Base-by-base conservation (phyloP, 2,797 vertebrate genomes). In the Anomalospiza imberbis region DNA sequence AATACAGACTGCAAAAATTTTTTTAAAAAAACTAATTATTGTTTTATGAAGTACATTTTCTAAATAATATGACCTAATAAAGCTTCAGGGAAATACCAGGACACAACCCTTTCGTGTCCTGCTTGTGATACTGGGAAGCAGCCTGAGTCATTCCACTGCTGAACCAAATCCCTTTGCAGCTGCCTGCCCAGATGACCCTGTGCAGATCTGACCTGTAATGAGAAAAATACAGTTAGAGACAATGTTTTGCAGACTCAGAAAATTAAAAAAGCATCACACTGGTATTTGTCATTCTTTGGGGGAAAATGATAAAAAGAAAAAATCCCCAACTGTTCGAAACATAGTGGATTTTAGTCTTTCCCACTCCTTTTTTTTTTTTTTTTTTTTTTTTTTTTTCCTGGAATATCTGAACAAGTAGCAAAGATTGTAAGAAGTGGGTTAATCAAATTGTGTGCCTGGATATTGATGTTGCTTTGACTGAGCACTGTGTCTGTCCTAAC, bases 401-500 rank as follows among this genome's bases (percentile, higher is more conserved):
- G 17, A 91, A 81, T 62, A 67, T 40, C 57, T 85, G 63, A 74
- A 58, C 31, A 67, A 62, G 28, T 19, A 82, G 19, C n/a, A 54
- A 73, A 82, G 77, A 77, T 45, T 67, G 16, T n/a, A 76, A 67
- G 66, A 93, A 94, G 71, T 85, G 74, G 53, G 67, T 82, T 93
- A 79, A 90, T 85, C 80, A 90, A 36, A 85, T 48, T 17, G 38
- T 67, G 18, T 65, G 71, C 53, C 50, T 74, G 83, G 93, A 87
- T 63, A 48, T 76, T 81, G 82, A 91, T 70, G 80, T 65, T 77
- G 34, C 83, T 84, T 78, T 76, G 76, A 68, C 53, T 74, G 88
- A 97, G 85, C 62, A 90, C 40, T 54, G 48, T 86, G 83, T 85
- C 89, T 90, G 74, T 73, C 80, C 53, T 90, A 93, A 97, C 94